Percentiles rank a stretch among this genome's conserved stretches.
phyloP scores from a whole-genome alignment of 1,140 invertebrate genomes.

The Gryon sp. region DNA sequence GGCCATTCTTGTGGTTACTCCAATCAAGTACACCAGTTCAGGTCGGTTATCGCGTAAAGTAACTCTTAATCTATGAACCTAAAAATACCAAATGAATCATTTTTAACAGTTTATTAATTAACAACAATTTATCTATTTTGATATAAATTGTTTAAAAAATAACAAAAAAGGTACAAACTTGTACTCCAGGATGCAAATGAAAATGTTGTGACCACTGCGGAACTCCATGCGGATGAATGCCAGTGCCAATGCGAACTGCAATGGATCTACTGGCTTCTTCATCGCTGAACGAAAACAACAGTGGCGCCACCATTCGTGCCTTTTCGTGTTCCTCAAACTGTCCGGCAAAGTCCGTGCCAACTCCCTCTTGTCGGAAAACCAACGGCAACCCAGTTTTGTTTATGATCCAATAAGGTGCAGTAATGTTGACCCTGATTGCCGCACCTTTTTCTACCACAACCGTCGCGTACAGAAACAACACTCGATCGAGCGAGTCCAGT shows the following conservation, averaged over 20 bases:
- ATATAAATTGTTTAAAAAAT: constrained; percentile 6
- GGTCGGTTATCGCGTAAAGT: constrained; percentile 82
- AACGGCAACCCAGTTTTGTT: constrained; percentile 97
- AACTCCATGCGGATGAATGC: constrained; percentile 82
- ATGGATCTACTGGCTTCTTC: constrained; percentile 85
- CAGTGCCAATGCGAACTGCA: constrained; percentile 85
- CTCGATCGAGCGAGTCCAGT: constrained; percentile 85
- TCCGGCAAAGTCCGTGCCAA: constrained; percentile 89
- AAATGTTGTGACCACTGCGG: constrained; percentile 92
- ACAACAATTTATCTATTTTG: too few species aligned
- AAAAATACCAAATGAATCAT: constrained; percentile 9
- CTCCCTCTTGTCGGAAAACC: constrained; percentile 95
- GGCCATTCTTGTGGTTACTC: constrained; percentile 92
- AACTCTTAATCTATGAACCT: constrained; percentile 84
- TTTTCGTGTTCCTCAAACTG: constrained; percentile 97
- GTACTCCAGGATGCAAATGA: constrained; percentile 87
- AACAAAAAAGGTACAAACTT: constrained; percentile 78
- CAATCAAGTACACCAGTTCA: constrained; percentile 88
- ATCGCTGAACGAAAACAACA: constrained; percentile 96
- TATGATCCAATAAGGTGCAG: constrained; percentile 95
- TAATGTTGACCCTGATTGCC: constrained; percentile 86
- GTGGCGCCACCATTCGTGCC: constrained; percentile 93
- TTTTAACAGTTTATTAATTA: too few species aligned
- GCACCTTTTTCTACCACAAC: constrained; percentile 80
- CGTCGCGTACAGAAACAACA: constrained; percentile 86